Conservation (phyloP, 2,797 vertebrate genomes). For the Sebastes diaconus region DNA sequence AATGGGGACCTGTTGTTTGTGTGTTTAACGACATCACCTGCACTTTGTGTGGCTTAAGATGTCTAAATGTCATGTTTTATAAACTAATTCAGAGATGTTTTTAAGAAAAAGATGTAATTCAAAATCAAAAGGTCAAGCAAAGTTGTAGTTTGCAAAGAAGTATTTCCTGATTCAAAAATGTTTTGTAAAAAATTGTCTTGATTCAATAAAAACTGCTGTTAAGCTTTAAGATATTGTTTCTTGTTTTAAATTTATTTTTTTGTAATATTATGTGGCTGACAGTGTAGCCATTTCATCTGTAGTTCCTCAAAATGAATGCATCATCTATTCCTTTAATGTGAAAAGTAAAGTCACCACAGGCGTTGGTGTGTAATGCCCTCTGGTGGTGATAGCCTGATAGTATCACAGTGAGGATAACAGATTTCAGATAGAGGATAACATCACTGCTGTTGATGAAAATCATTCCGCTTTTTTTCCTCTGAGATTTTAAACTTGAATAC, state of each 20-base stretch:
- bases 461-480: neutral
- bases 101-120: constrained; percentile 73
- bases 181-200: constrained; percentile 86
- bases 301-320: neutral
- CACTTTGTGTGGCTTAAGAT: constrained; percentile 74
- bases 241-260: neutral
- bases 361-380: neutral
- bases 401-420: neutral
- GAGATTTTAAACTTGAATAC: neutral
- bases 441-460: neutral
- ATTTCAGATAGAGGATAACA: too few species aligned
- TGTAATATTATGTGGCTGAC: neutral
- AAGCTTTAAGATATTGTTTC: constrained; percentile 46
- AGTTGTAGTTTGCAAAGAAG: constrained; percentile 88
- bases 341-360: too few species aligned
- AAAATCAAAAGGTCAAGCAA: constrained; percentile 84
- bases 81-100: constrained; percentile 89
- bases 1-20: constrained; percentile 67
- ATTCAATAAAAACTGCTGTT: constrained; percentile 88
- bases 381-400: neutral
- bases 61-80: constrained; percentile 89
- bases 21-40: constrained; percentile 70
- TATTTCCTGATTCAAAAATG: constrained; percentile 87
- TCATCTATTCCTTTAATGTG: neutral
- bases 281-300: neutral